A percentile compares a stretch with the other conserved stretches of the same genome.
These are phyloP conservation scores for Murina feae DNA, from an alignment of 2,113 vertebrate species.

Conservation along the genomic window DNA sequence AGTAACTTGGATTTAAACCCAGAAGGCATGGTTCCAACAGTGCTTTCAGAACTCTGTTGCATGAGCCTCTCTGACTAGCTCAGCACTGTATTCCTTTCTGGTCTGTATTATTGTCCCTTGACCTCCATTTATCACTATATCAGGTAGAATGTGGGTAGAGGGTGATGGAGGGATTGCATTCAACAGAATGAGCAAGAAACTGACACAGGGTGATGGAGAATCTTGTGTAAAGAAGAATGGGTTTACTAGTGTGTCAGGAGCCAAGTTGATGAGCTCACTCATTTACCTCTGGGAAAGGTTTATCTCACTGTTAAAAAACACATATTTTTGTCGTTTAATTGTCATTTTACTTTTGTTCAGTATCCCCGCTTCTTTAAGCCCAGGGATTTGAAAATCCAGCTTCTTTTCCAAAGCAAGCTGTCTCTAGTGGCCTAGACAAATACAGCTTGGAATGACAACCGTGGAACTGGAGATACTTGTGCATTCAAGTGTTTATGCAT, in stretches of 20 bases:
- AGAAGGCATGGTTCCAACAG: not conserved
- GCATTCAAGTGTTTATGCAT: not conserved
- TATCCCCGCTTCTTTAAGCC: not conserved
- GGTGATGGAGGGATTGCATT: not conserved
- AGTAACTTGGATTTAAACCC: not conserved
- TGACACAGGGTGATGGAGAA: no score
- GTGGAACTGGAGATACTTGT: fast-evolving
- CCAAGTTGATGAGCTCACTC: not conserved
- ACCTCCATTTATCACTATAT: not conserved
- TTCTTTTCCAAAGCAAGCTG: not conserved
- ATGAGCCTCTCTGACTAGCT: not conserved
- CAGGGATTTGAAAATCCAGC: not conserved
- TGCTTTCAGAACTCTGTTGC: not conserved
- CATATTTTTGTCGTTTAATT: not conserved
- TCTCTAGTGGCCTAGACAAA: not conserved
- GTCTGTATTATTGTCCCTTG: not conserved
- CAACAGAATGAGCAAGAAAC: no score
- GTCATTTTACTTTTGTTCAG: not conserved
- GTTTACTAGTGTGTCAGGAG: not conserved
- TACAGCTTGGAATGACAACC: not conserved
- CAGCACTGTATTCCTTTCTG: not conserved
- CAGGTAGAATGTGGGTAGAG: not conserved
- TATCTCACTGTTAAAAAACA: not conserved
- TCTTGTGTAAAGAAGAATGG: not conserved
- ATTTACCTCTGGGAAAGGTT: not conserved